A percentile compares a stretch with the other conserved stretches of the same genome.
Evolutionary conservation across 2,113 vertebrate species (phyloP).

Genomic region (Polypterus senegalus): DNA sequence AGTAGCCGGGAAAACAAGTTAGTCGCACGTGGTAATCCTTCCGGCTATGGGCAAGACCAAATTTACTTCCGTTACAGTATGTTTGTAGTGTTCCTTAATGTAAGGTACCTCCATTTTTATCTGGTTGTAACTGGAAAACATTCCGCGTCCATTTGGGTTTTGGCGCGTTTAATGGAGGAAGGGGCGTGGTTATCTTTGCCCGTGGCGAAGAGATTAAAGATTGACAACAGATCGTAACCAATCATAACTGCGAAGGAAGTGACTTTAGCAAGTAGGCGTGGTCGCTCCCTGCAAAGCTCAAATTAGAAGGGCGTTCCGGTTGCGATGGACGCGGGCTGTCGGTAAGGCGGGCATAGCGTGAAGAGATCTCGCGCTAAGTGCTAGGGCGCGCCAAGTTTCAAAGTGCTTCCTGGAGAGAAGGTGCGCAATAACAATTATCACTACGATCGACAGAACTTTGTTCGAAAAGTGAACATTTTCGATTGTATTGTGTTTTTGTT

Average conservation of each 20-base stretch:
- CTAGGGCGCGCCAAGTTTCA: constrained; percentile 65
- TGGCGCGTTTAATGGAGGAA: not conserved
- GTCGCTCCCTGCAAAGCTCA: no score
- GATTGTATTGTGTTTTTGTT: no score
- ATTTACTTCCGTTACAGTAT: no score
- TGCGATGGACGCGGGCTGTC: not conserved
- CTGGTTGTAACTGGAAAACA: not conserved
- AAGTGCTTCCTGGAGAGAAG: constrained; percentile 54
- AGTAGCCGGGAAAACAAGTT: no score
- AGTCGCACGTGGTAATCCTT: no score
- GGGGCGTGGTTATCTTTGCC: not conserved
- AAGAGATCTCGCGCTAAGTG: constrained; percentile 26
- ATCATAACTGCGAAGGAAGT: not conserved
- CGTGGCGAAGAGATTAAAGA: not conserved
- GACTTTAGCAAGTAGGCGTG: not conserved
- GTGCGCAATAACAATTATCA: not conserved
- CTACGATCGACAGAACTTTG: no score
- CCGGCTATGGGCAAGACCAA: no score
- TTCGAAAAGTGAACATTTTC: no score
- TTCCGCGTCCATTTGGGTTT: not conserved
- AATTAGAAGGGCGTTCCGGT: not conserved
- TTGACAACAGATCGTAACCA: not conserved
- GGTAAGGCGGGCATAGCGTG: constrained; percentile 31
- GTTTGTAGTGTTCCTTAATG: no score
- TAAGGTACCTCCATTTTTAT: not conserved